Base-by-base conservation (phyloP, 2,797 vertebrate genomes). In the Hipposideros larvatus region DNA sequence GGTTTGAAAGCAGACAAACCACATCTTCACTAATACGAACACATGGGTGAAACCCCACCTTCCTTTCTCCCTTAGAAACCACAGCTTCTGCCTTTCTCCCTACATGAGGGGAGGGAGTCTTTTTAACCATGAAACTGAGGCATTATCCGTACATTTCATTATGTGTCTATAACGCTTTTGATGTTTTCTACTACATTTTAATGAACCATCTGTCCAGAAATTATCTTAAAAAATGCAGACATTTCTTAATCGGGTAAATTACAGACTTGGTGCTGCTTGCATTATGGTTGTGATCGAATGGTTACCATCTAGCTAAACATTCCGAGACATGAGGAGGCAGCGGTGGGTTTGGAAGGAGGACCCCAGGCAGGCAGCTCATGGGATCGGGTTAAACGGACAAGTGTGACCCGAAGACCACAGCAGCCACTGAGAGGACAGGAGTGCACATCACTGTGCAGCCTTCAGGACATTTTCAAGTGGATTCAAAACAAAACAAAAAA, bases 131-230 rank as follows among this genome's bases (percentile, higher is more conserved):
- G 2, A 88, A 74, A 51, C 46, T 1, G 14, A 77, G 91, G n/a
- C 53, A 53, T 61, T 75, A 43, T 37, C 34, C 48, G 7, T 75
- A 31, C 59, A 89, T 84, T 88, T 71, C 41, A 75, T 87, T 78
- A 18, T 28, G 7, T 78, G 48, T 94, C 80, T 68, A 15, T 43
- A 92, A 79, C 51, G 86, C 55, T 91, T 87, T 51, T 59, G 57
- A 87, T 87, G 77, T 92, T 95, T 96, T 94, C 74, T 78, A 73
- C 43, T 68, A 80, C 37, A 71, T 73, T 86, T 94, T 87, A 97
- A 94, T 71, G 86, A 97, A 28, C 93, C 97, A 94, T 94, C 89
- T 97, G 95, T 74, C 82, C 75, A 87, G 78, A 93, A 82, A 34
- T 93, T 91, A 61, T 73, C 91, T 93, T 89, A 73, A 83, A 95